Evolutionary conservation across 2,888 invertebrate genomes (phyloP).

Genomic region (Polymixis lichenea): DNA sequence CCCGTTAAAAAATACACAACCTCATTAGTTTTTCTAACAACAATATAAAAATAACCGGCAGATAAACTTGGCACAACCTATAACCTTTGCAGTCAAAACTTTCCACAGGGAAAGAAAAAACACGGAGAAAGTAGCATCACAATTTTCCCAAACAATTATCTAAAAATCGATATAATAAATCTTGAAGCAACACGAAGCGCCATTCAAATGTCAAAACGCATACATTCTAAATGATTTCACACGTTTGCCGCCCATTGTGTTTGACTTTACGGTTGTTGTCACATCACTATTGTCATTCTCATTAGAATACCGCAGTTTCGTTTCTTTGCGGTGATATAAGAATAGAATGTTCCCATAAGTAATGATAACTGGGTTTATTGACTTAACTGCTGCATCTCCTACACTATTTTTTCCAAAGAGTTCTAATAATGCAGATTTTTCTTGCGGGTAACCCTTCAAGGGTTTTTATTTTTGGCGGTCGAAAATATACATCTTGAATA

Average conservation of each 20-base stretch:
- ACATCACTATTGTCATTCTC: constrained; percentile 47
- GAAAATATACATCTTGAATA: too few relatives aligned
- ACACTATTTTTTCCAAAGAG: not conserved
- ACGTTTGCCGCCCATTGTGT: constrained; percentile 62
- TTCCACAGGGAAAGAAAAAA: constrained; percentile 27
- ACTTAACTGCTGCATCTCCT: not conserved
- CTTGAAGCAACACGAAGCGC: constrained; percentile 41
- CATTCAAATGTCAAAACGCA: constrained; percentile 63
- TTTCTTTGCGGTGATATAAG: constrained; percentile 50
- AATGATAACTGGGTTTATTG: constrained; percentile 19
- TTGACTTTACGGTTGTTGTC: constrained; percentile 59
- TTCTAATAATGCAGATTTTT: not conserved
- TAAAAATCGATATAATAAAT: constrained; percentile 62
- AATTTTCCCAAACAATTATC: constrained; percentile 54
- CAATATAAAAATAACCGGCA: not conserved
- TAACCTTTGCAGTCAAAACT: constrained; percentile 17
- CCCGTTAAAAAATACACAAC: not conserved
- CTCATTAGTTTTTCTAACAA: constrained; percentile 8
- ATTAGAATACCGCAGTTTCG: constrained; percentile 63
- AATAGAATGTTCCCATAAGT: constrained; percentile 55
- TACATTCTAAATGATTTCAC: constrained; percentile 62
- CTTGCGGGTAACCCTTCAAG: not conserved
- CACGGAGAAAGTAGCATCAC: constrained; percentile 48
- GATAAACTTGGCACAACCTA: constrained; percentile 4
- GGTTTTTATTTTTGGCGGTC: not conserved